A percentile compares a stretch with the other conserved stretches of the same genome.
Evolutionary conservation across 2,888 invertebrate genomes (phyloP).

Genomic region (Hanleya hanleyi): DNA sequence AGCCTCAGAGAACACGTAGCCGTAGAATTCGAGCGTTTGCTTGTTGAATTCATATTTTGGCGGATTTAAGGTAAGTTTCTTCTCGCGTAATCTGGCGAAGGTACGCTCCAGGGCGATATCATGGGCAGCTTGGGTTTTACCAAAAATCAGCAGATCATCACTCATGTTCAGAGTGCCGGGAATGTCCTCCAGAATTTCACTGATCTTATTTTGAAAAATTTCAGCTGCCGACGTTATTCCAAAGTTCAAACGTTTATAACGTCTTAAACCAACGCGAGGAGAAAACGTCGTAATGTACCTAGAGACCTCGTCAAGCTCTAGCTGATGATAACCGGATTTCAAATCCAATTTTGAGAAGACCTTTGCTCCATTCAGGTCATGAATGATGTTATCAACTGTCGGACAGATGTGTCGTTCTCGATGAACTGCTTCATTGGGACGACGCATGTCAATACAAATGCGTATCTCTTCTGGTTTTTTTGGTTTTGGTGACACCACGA

Average conservation of each 20-base stretch:
- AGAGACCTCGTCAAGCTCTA: background rate
- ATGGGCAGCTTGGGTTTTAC: background rate
- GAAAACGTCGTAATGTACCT: background rate
- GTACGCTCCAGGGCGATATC: background rate
- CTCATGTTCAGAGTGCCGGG: too few relatives aligned
- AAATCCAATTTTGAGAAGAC: too few relatives aligned
- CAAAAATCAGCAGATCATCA: background rate
- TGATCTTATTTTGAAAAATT: background rate
- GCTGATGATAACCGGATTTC: background rate
- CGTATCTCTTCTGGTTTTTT: background rate
- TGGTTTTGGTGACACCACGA: background rate
- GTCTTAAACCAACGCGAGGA: too few relatives aligned
- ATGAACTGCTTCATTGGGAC: background rate
- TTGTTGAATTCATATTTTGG: too few relatives aligned
- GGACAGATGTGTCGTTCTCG: background rate
- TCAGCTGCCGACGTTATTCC: background rate
- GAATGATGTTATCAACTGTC: background rate
- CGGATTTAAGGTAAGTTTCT: too few relatives aligned
- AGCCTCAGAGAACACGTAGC: too few relatives aligned
- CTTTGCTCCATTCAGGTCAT: background rate
- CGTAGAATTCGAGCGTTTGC: too few relatives aligned
- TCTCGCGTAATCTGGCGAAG: too few relatives aligned
- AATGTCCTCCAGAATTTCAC: background rate
- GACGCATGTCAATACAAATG: background rate
- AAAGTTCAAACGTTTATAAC: background rate